These are phyloP conservation scores for Cyaniris semiargus DNA, from an alignment of 2,888 invertebrate species.

Conservation along the genomic window DNA sequence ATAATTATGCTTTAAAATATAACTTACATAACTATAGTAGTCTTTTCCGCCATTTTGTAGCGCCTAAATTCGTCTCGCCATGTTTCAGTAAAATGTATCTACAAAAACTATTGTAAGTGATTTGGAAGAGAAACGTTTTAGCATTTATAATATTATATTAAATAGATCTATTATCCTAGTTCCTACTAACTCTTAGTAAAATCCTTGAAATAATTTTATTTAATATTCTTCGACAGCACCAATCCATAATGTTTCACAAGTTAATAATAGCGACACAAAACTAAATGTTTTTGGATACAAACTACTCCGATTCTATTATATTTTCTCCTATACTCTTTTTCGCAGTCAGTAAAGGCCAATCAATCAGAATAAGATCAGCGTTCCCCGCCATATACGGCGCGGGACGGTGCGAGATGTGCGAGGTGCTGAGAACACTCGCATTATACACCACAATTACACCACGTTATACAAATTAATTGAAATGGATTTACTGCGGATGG, in stretches of 20 bases:
- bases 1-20: no score
- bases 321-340: not conserved
- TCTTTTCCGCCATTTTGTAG: no score
- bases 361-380: conserved; percentile 2
- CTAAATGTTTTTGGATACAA: no score
- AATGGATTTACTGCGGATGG: conserved; percentile 25
- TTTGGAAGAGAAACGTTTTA: no score
- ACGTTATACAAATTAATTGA: conserved; percentile 45
- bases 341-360: not conserved
- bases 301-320: not conserved
- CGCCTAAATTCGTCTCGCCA: no score
- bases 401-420: not conserved
- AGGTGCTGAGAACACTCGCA: conserved; percentile 35
- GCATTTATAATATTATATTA: no score
- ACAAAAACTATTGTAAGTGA: no score
- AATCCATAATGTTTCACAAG: not conserved
- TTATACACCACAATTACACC: conserved; percentile 41
- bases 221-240: not conserved
- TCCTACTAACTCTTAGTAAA: no score
- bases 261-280: not conserved
- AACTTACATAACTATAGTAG: no score
- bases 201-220: no score
- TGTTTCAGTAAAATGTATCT: no score
- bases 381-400: conserved; percentile 3
- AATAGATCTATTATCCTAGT: no score